phyloP scores from a whole-genome alignment of 2,888 invertebrate genomes.

The Meta bourneti region DNA sequence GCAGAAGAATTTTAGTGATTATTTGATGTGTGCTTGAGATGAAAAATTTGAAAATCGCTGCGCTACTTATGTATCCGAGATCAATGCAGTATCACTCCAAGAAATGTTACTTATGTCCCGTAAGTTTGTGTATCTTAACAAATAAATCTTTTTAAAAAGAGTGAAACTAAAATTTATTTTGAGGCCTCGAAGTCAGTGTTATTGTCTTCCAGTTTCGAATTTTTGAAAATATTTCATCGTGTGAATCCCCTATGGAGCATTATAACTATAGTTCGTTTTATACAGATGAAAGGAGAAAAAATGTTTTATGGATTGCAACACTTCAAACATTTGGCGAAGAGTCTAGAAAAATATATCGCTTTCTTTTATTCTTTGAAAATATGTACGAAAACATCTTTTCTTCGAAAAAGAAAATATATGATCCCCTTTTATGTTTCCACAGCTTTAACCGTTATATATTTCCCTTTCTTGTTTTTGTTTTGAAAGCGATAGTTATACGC shows the following conservation, averaged over 20 bases:
- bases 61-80: no score
- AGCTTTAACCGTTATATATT: no score
- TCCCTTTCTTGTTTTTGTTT: no score
- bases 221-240: neutral
- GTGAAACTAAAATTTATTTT: no score
- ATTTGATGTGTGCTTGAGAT: no score
- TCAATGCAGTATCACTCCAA: no score
- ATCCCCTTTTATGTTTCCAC: neutral
- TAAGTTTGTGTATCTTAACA: no score
- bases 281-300: neutral
- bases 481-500: no score
- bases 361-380: neutral
- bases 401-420: neutral
- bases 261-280: neutral
- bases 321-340: neutral
- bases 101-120: no score
- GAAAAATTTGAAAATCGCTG: no score
- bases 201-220: neutral
- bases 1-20: no score
- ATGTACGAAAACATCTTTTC: neutral
- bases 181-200: neutral
- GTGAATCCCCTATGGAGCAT: neutral
- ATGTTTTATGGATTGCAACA: neutral
- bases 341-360: neutral
- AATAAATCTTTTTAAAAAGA: no score